Evolutionary conservation across 2,888 invertebrate genomes (phyloP), one percentile per base, ranked within the genome.

Genomic region (Stramonita haemastoma): DNA sequence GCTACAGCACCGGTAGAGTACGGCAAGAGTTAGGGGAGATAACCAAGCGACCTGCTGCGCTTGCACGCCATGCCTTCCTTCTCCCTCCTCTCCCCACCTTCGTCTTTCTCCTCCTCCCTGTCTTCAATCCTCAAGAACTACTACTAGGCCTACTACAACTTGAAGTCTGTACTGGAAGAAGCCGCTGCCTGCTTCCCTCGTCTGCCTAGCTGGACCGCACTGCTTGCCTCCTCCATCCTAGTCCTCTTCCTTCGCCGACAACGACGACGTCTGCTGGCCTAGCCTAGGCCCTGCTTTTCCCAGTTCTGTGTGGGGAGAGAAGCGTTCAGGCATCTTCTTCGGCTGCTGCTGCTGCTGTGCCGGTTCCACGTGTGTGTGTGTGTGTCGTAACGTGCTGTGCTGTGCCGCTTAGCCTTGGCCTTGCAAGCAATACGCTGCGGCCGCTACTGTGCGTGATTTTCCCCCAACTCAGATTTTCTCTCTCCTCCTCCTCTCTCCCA

Each of bases 381-480:
- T 22, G 81, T 83, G 81, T 36, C 29, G 81, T 83, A 46, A 36
- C 81, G 81, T 83, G 81, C 81, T 36, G 79, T 79, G 36, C 46
- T 73, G 17, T 46, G 46, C 46, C 46, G 36, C 46, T 73, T 79
- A 6, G 81, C 46, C 81, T 83, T 83, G 81, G 81, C 46, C 81
- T 83, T 83, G 81, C 81, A 86, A 66, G 46, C 46, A 46, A 8
- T 46, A 46, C 46, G 46, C 46, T 46, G 46, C 46, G 46, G 46
- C 46, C 46, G 46, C 46, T 66, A 34, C 66, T 57, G 86, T 34
- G 60, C 57, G 86, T 86, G 86, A 86, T 86, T 86, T 32, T 32
- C 86, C 60, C 86, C 66, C 86, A 66, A 86, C 86, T 86, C 86
- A 66, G 86, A 86, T 86, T 86, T 46, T 57, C 84, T 11, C 29